Conservation (phyloP, 2,113 vertebrate genomes). For the Ammodytes dubius region DNA sequence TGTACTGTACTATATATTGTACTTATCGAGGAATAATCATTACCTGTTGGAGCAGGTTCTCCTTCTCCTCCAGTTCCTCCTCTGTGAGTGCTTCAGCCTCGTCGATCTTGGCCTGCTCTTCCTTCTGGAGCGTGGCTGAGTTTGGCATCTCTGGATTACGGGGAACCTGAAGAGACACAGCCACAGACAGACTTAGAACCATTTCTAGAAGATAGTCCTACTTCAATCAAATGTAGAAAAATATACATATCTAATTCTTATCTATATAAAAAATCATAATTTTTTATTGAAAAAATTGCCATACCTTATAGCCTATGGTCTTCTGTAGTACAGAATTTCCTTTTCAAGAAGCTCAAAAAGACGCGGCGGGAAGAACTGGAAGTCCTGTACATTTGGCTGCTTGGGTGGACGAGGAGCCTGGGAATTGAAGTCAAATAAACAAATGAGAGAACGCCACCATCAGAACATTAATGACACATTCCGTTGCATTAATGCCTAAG, state of each 20-base stretch:
- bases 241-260: background rate
- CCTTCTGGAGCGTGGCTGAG: conserved; percentile 94
- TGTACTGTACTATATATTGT: too few species aligned
- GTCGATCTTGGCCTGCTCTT: conserved; percentile 97
- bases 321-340: conserved; percentile 98
- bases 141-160: conserved; percentile 96
- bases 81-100: conserved; percentile 96
- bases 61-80: conserved; percentile 98
- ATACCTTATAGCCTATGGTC: conserved; percentile 99
- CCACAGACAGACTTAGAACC: background rate
- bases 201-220: background rate
- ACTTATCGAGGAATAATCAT: background rate
- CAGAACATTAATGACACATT: background rate
- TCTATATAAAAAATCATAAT: too few species aligned
- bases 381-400: conserved; percentile 98
- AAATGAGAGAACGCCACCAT: background rate
- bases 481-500: background rate
- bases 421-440: conserved; percentile 26
- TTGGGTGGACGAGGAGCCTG: conserved; percentile 98
- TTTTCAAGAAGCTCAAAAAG: conserved; percentile 98
- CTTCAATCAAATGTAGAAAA: background rate
- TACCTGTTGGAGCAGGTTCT: conserved; percentile 97
- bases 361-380: conserved; percentile 98
- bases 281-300: too few species aligned
- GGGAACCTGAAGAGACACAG: conserved; percentile 87